A percentile compares a stretch with the other conserved stretches of the same genome.
phyloP scores from a whole-genome alignment of 2,888 invertebrate genomes.

The Thumatha senex region DNA sequence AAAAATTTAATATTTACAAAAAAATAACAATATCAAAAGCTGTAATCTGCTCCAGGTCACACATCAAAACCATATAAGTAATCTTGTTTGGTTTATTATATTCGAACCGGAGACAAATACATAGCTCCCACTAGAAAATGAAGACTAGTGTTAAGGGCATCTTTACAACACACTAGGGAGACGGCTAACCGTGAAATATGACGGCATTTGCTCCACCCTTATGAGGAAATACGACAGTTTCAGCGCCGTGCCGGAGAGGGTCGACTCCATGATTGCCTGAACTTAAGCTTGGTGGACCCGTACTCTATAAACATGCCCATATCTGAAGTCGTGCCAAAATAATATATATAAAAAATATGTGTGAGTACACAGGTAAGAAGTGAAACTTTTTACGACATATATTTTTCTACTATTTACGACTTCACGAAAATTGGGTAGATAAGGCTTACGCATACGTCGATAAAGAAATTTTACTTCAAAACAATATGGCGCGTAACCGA shows the following conservation, averaged over 20 bases:
- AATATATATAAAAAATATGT: slow-evolving; percentile 25
- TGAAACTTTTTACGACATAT: too few species aligned
- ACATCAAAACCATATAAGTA: slow-evolving; percentile 12
- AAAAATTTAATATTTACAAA: too few species aligned
- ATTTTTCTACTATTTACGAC: too few species aligned
- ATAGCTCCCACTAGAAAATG: slow-evolving; percentile 70
- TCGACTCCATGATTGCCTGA: slow-evolving; percentile 69
- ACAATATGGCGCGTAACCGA: too few species aligned
- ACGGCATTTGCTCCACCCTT: slow-evolving; percentile 78
- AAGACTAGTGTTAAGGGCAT: slow-evolving; percentile 82
- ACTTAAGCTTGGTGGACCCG: slow-evolving; percentile 56
- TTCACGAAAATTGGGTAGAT: too few species aligned
- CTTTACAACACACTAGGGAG: slow-evolving; percentile 79
- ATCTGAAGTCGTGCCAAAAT: slow-evolving; percentile 24
- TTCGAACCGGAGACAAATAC: slow-evolving; percentile 54
- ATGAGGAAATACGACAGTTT: slow-evolving; percentile 82
- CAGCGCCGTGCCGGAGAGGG: slow-evolving; percentile 60
- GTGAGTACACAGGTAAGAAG: too few species aligned
- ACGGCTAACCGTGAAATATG: slow-evolving; percentile 78
- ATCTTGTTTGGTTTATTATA: slow-evolving; percentile 40
- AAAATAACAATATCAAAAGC: too few species aligned
- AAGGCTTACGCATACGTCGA: too few species aligned
- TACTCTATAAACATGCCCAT: slow-evolving; percentile 39
- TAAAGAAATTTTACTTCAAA: too few species aligned
- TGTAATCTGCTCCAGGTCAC: slow-evolving; percentile 11